phyloP scores from a whole-genome alignment of 2,888 invertebrate genomes.

The Netelia virgata region DNA sequence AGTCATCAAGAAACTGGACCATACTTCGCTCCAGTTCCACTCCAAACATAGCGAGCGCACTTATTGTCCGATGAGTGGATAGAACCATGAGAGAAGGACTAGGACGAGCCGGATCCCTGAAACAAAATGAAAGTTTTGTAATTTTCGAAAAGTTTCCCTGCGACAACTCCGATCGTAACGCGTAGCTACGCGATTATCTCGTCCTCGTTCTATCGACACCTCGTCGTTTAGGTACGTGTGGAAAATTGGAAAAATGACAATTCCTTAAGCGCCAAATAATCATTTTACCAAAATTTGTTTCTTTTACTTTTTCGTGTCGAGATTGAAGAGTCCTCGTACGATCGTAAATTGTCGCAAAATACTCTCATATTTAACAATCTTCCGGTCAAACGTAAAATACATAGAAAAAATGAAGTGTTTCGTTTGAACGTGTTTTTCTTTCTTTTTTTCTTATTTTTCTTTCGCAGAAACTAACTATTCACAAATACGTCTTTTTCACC shows the following conservation, averaged over 20 bases:
- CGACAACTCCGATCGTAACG: slow-evolving; percentile 1
- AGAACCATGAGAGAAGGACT: not conserved
- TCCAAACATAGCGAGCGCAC: slow-evolving; percentile 26
- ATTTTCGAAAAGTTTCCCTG: slow-evolving; percentile 70
- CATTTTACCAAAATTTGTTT: not conserved
- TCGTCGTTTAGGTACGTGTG: slow-evolving; percentile 10
- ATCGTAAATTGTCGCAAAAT: not conserved
- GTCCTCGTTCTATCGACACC: not conserved
- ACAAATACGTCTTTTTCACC: not conserved
- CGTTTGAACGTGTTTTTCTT: not conserved
- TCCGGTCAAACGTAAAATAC: not conserved
- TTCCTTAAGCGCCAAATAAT: not conserved
- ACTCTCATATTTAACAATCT: not conserved
- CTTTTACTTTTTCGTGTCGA: not conserved
- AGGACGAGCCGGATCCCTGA: slow-evolving; percentile 58
- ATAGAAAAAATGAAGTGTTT: not conserved
- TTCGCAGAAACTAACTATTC: not conserved
- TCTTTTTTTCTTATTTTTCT: not conserved
- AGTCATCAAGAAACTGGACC: slow-evolving; percentile 40
- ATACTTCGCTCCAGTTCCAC: slow-evolving; percentile 34
- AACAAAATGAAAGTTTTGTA: slow-evolving; percentile 71
- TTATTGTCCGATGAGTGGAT: slow-evolving; percentile 53
- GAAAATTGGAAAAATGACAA: not conserved
- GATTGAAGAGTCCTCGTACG: no score
- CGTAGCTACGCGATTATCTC: slow-evolving; percentile 8